A percentile compares a stretch with the other conserved stretches of the same genome.
Conservation (phyloP, 2,797 vertebrate genomes). For the Anabacerthia variegaticeps region DNA sequence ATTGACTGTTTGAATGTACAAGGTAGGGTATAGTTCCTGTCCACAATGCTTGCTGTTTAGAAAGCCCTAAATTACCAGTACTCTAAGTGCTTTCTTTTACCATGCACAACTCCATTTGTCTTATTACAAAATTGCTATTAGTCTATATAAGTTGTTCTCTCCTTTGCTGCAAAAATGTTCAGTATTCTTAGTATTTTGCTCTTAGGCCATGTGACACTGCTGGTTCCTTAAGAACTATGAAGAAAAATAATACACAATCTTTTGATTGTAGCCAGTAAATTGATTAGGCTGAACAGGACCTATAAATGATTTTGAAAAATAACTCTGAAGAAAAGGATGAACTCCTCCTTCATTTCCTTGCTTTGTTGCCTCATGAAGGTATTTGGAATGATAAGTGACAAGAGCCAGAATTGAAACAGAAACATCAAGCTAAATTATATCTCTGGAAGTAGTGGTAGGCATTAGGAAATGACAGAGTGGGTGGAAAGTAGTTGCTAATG, state of each 20-base stretch:
- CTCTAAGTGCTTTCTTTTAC: background rate
- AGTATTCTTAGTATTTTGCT: background rate
- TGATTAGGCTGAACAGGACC: background rate
- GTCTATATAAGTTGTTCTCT: background rate
- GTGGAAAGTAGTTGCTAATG: background rate
- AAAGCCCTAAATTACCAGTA: background rate
- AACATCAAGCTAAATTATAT: constrained; percentile 20
- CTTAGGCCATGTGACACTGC: background rate
- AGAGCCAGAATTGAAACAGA: constrained; percentile 36
- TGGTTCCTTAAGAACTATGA: background rate
- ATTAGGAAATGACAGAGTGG: constrained; percentile 28
- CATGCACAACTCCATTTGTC: background rate
- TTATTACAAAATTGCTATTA: background rate
- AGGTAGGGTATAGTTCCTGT: background rate
- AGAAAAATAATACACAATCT: background rate
- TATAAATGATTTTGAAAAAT: background rate
- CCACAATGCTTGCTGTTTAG: background rate
- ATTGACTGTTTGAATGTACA: background rate
- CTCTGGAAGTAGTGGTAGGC: constrained; percentile 1
- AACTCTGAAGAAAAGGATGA: background rate
- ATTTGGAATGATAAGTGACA: constrained; percentile 9
- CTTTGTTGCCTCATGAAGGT: constrained; percentile 16
- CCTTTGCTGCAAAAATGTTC: background rate
- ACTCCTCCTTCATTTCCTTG: background rate
- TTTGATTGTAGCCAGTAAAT: background rate